These are phyloP conservation scores for Chrysomallon squamiferum DNA, from an alignment of 1,140 invertebrate genomes.

Conservation along the genomic window DNA sequence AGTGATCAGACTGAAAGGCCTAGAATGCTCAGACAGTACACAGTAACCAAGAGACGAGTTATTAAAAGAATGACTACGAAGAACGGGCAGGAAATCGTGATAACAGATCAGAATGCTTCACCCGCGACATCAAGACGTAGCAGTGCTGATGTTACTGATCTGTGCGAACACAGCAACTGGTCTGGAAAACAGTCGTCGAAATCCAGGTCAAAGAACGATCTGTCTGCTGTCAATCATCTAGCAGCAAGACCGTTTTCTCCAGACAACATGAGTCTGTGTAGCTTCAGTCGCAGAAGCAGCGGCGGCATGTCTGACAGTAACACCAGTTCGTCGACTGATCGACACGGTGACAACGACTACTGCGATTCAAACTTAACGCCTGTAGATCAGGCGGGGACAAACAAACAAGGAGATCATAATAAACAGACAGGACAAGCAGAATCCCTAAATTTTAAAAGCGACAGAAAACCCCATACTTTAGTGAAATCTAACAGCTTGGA, in stretches of 20 bases:
- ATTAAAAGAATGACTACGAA: constrained; percentile 43
- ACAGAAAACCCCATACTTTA: too few species aligned
- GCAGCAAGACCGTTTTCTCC: too few species aligned
- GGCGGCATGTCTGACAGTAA: not conserved
- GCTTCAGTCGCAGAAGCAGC: too few species aligned
- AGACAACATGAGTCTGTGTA: not conserved
- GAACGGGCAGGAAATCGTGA: constrained; percentile 48
- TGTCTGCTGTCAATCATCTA: not conserved
- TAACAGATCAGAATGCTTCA: constrained; percentile 38
- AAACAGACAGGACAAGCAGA: too few species aligned
- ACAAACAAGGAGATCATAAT: too few species aligned
- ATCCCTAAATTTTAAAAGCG: too few species aligned
- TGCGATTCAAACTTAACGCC: too few species aligned
- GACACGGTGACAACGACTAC: too few species aligned
- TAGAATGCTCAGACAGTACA: constrained; percentile 26
- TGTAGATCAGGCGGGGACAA: too few species aligned
- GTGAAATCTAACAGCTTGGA: too few species aligned
- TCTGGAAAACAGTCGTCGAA: not conserved
- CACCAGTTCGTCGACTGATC: not conserved
- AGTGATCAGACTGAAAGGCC: not conserved
- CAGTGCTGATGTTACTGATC: constrained; percentile 39
- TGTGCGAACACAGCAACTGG: constrained; percentile 19
- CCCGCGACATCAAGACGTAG: constrained; percentile 39
- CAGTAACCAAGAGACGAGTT: constrained; percentile 45
- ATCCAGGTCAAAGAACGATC: not conserved